Base-by-base conservation (phyloP, 2,113 vertebrate genomes). In the Lasiurus borealis region DNA sequence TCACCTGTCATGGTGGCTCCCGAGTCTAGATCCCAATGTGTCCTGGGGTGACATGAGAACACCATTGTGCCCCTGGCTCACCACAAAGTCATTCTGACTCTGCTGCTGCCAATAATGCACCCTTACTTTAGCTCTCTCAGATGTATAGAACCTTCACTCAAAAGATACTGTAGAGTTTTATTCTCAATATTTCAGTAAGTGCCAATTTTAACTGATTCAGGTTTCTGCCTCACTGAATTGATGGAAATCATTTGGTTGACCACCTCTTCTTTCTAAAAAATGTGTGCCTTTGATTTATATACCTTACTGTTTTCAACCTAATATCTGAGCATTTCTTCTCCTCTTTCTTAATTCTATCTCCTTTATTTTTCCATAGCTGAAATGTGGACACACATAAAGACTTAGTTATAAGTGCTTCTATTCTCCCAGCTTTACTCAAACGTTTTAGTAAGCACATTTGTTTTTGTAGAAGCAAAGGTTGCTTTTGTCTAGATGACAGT, bases 321-420 rank as follows among this genome's bases (percentile, higher is more conserved):
- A 25, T 75, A 54, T n/a, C 68, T 91, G 21, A 29, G 5, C 71
- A 40, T 92, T 93, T 95, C 29, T 91, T 85, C 31, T 73, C 36
- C 57, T 25, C 52, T 46, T 88, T 62, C 48, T 88, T 69, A 87
- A 82, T 57, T 75, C 25, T 88, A 10, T 19, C 29, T 44, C 21
- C 11, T 48, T 88, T 69, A 48, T 72, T 31, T 46, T 64, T 19
- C 62, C 59, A 21, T 76, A 36, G 44, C 50, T 76, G 27, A 76
- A 81, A 71, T 19, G 5, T 48, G n/a, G 8, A 44, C 19, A 40
- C 2, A 83, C 23, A 34, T 78, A 25, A 94, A 68, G n/a, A 48
- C 1, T 59, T 84, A 52, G 10, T 71, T 9, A 4, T 59, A 46
- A 71, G 21, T 62, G 13, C 46, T 59, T 59, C 46, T 72, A 3